phyloP scores from a whole-genome alignment of 2,113 vertebrate genomes.

The Raja brachyura region DNA sequence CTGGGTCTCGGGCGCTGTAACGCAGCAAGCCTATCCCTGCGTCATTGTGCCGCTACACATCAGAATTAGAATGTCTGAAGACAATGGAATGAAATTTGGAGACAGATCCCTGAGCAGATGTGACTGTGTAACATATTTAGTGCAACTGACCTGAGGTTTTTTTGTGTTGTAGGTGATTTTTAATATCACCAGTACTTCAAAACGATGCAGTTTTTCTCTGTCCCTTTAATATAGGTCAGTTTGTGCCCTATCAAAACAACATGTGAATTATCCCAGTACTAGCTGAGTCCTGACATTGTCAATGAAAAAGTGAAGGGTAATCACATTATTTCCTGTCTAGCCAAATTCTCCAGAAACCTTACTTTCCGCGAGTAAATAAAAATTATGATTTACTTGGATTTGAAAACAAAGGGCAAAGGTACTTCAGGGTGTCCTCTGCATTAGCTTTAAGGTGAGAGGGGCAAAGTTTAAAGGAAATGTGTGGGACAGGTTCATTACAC shows the following conservation, averaged over 20 bases:
- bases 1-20: too few species aligned
- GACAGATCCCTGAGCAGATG: too few species aligned
- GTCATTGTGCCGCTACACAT: background rate
- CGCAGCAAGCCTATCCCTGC: too few species aligned
- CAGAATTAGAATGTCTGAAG: background rate
- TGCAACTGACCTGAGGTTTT: too few species aligned
- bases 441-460: background rate
- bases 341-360: background rate
- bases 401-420: background rate
- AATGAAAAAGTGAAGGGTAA: background rate
- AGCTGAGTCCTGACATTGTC: background rate
- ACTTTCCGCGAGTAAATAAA: background rate
- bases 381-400: conserved; percentile 4
- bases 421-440: background rate
- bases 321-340: conserved; percentile 27
- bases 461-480: too few species aligned
- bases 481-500: too few species aligned
- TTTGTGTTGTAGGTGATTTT: background rate
- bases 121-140: too few species aligned
- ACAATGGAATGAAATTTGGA: too few species aligned
- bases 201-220: background rate
- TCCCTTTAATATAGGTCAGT: background rate
- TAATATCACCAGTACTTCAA: background rate
- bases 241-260: background rate
- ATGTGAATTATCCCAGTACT: background rate